Base-by-base conservation (phyloP, 2,888 invertebrate species). In the Neuroscelio doddi region DNA sequence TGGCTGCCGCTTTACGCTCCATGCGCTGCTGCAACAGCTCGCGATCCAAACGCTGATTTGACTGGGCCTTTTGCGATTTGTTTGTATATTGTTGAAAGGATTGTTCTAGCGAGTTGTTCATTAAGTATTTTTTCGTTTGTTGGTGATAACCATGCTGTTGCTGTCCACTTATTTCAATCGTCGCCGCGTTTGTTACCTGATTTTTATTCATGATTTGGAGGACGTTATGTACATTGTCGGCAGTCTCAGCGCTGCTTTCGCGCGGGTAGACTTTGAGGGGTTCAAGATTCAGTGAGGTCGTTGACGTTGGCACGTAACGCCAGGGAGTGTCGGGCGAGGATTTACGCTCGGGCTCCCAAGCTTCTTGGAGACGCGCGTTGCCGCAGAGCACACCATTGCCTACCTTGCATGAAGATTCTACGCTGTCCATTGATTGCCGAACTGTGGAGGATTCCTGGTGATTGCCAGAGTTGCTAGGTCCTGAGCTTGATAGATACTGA, bases 1-100 rank as follows among this genome's bases (percentile, higher is more conserved):
- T 77, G 0, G 87, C 86, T 0, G 87, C 87, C 24, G 87, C 86
- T 69, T 87, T 87, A 53, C 87, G 81, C 24, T 80, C 80, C 49
- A 79, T 80, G 32, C 80, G 65, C 41, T 78, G 76, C 17, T 82
- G 82, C 26, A 77, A 49, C 32, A 82, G 41, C 32, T 82, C 82
- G 0, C 80, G 73, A 4, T 82, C 82, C n/a, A 77, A 41, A 8
- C 79, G 70, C 0, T 75, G 74, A 52, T 78, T 81, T 38, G 74
- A 38, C 8, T 74, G 77, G 1, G 72, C 64, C 44, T 81, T 81
- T 24, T 69, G 68, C 10, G 71, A 69, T 17, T 77, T 80, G 44
- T 72, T 77, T 9, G 81, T 67, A 49, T 79, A 82, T 41, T 82
- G 78, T 21, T 81, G 81, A 50, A 77, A 80, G 26, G 12, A 64